Evolutionary conservation across 2,888 invertebrate species (phyloP).

Genomic region (Sialis fuliginosa): DNA sequence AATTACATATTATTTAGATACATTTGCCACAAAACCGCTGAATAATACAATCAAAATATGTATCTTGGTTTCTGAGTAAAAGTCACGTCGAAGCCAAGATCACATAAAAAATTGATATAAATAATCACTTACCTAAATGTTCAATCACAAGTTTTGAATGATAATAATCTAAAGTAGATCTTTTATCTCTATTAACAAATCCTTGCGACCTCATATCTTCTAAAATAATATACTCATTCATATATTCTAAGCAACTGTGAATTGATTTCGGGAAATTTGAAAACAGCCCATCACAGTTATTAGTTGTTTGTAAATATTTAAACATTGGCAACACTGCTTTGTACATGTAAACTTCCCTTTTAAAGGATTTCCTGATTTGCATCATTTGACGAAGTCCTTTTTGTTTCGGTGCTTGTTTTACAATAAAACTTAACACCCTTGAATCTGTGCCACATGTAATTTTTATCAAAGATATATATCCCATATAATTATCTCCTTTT

Average conservation of each 20-base stretch:
- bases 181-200: not conserved
- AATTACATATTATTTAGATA: no score
- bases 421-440: not conserved
- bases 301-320: conserved; percentile 7
- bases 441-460: conserved; percentile 6
- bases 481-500: conserved; percentile 17
- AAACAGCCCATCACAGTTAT: conserved; percentile 1
- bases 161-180: not conserved
- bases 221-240: not conserved
- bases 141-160: conserved; percentile 1
- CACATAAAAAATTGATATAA: no score
- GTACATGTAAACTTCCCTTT: conserved; percentile 5
- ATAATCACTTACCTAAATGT: not conserved
- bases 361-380: not conserved
- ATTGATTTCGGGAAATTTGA: not conserved
- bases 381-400: not conserved
- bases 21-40: no score
- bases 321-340: conserved; percentile 7
- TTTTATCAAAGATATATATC: conserved; percentile 11
- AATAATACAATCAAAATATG: no score
- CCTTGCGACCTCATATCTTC: conserved; percentile 1
- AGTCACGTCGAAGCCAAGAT: no score
- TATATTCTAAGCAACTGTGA: not conserved
- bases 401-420: conserved; percentile 1
- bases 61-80: no score